Conservation (phyloP, 2,113 vertebrate species). For the Coryphaenoides rupestris region DNA sequence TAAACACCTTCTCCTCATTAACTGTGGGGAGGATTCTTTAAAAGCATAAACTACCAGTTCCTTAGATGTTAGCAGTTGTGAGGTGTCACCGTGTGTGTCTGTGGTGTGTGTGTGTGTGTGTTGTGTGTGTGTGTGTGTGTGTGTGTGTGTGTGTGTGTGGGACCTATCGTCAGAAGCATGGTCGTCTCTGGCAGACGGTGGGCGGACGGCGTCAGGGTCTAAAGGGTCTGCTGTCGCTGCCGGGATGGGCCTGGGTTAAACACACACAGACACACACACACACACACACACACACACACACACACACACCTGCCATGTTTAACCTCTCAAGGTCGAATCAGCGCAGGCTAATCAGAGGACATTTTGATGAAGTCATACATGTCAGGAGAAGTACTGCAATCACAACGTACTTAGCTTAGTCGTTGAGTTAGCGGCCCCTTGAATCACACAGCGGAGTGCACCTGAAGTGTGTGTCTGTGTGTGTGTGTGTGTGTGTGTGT, state of each 20-base stretch:
- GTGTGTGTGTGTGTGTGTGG: constrained; percentile 1
- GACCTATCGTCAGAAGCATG: constrained; percentile 53
- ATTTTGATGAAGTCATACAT: constrained; percentile 13
- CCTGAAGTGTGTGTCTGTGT: constrained; percentile 34
- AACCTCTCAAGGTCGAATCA: constrained; percentile 46
- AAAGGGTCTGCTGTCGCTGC: too few species aligned
- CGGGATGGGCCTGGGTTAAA: constrained; percentile 57
- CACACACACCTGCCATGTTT: constrained; percentile 44
- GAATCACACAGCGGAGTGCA: constrained; percentile 33
- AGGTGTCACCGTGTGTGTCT: background rate
- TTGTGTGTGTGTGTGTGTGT: background rate
- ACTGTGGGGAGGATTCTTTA: too few species aligned
- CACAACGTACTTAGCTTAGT: constrained; percentile 36
- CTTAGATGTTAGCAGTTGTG: too few species aligned
- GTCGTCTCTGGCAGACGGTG: background rate
- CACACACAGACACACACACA: constrained; percentile 12
- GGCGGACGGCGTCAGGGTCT: constrained; percentile 20
- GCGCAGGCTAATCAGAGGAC: constrained; percentile 39
- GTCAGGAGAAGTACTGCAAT: constrained; percentile 44
- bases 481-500: too few species aligned
- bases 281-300: background rate
- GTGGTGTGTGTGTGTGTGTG: constrained; percentile 4
- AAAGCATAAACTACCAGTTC: too few species aligned
- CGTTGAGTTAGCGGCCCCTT: constrained; percentile 27
- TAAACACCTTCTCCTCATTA: too few species aligned